Base-by-base conservation (phyloP, 2,888 invertebrate genomes). In the Drosophila maculinotata region DNA sequence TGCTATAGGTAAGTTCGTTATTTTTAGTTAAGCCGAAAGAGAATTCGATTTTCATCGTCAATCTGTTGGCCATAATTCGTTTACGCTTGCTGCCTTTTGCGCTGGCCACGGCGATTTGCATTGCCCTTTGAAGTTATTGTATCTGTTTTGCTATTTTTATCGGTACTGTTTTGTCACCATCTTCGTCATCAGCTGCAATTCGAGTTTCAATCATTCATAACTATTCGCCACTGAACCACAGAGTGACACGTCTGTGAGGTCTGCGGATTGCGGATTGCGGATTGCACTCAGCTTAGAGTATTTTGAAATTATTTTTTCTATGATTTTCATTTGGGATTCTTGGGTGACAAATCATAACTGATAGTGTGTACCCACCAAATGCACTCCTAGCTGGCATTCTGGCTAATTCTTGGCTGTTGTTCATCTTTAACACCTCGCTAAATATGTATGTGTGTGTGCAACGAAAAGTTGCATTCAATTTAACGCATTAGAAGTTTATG, bases 41-140 rank as follows among this genome's bases (percentile, higher is more conserved):
- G 35, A 60, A 60, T 62, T 39, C 25, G 15, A 42, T 65, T 44
- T 10, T 9, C 25, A 56, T 23, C 25, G 2, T 6, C 36, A 65
- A 17, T 54, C 41, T 65, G 45, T 39, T 48, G 14, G 26, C 33
- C 47, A 75, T 81, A 79, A 81, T 67, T 77, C 60, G 70, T 67
- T 81, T 70, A 70, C 45, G 30, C 41, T 42, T 26, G 36, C 15
- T 45, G 51, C 66, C 58, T 60, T 64, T 66, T 69, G 28, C 69
- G 49, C 35, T 59, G 58, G 44, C 62, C 53, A 47, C 64, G 60
- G 56, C 67, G 62, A 63, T 60, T 80, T 80, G 59, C 69, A 66
- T 69, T 45, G 41, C 56, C 58, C 60, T 70, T 75, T 64, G 76
- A 78, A 76, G 78, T 49, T 77, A 68, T 59, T 47, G 26, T 31